A percentile compares a stretch with the other conserved stretches of the same genome.
These are phyloP conservation scores for Ictidomys tridecemlineatus DNA, from an alignment of 2,113 vertebrate species.

Conservation along the genomic window DNA sequence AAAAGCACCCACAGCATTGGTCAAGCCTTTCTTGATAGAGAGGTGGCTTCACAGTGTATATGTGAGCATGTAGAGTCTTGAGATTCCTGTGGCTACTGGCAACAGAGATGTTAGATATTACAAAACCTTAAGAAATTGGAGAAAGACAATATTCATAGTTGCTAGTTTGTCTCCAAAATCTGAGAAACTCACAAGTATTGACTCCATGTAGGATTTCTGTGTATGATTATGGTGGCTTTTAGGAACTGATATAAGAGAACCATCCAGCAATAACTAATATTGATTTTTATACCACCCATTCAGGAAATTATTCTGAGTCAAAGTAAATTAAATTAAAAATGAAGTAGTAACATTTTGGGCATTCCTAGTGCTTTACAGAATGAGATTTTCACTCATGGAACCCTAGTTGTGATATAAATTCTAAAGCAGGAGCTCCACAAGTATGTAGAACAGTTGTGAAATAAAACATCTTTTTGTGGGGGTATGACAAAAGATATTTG, in stretches of 20 bases:
- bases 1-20: neutral
- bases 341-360: neutral
- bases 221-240: neutral
- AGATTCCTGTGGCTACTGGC: neutral
- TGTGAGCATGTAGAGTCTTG: neutral
- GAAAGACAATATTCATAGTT: neutral
- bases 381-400: neutral
- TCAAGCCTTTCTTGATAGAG: neutral
- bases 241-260: neutral
- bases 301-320: neutral
- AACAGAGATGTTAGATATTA: neutral
- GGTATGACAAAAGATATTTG: neutral
- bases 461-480: neutral
- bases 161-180: neutral
- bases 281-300: neutral
- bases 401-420: neutral
- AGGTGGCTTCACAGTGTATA: neutral
- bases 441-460: neutral
- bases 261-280: neutral
- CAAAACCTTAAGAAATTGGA: neutral
- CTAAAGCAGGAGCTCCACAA: neutral
- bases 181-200: neutral
- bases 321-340: neutral
- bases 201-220: neutral
- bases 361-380: neutral